phyloP scores from a whole-genome alignment of 2,113 vertebrate species.

The western clawed frog (Xenopus tropicalis) region UCB_Xtro_10.0 CM004446.2:110088501-110089000 shows the following conservation, averaged over 20 bases:
- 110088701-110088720: slow-evolving; percentile 28
- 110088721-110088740: slow-evolving; percentile 18
- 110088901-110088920: slow-evolving; percentile 33
- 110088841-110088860: slow-evolving; percentile 38
- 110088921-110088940: slow-evolving; percentile 32
- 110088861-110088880: slow-evolving; percentile 39
- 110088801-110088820: slow-evolving; percentile 35
- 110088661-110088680: too few species aligned
- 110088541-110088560: too few species aligned
- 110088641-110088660: too few species aligned
- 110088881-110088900: slow-evolving; percentile 33
- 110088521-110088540: too few species aligned
- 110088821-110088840: slow-evolving; percentile 20
- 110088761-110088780: slow-evolving; percentile 23
- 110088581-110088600: too few species aligned
- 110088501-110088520: too few species aligned
- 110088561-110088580: too few species aligned
- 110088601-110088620: too few species aligned
- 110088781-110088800: slow-evolving; percentile 33
- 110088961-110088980: slow-evolving; percentile 40
- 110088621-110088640: too few species aligned
- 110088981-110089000: neutral
- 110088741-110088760: slow-evolving; percentile 14
- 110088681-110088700: neutral
- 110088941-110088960: slow-evolving; percentile 35